phyloP scores from a whole-genome alignment of 2,888 invertebrate genomes.

The Cerastoderma edule region DNA sequence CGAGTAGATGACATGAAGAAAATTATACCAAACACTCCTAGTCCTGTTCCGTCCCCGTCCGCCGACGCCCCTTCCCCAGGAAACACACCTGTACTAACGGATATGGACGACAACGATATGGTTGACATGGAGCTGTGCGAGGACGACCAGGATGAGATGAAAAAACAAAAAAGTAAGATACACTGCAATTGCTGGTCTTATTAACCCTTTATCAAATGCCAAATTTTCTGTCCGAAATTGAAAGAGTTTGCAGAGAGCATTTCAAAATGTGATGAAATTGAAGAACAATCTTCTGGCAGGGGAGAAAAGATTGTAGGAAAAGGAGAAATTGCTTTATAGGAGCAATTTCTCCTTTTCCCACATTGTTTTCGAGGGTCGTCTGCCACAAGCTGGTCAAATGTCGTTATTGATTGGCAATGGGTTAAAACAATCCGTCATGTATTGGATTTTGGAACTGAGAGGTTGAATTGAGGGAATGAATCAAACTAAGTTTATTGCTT shows the following conservation, averaged over 20 bases:
- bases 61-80: conserved; percentile 91
- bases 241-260: neutral
- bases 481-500: no score
- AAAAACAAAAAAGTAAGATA: conserved; percentile 46
- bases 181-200: neutral
- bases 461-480: no score
- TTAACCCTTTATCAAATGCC: no score
- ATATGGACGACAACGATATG: conserved; percentile 74
- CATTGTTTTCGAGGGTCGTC: neutral
- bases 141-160: conserved; percentile 57
- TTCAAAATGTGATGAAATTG: neutral
- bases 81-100: conserved; percentile 84
- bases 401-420: neutral
- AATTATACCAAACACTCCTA: conserved; percentile 87
- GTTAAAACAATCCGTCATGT: no score
- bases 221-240: neutral
- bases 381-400: neutral
- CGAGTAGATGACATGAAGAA: conserved; percentile 93
- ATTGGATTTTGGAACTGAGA: no score
- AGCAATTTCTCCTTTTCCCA: neutral
- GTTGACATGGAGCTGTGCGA: conserved; percentile 81
- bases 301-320: neutral
- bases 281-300: no score
- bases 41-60: conserved; percentile 88
- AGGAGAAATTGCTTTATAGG: neutral